Percentiles rank a stretch among this genome's conserved stretches.
Conservation (phyloP, 2,888 invertebrate species). For the Eretmocerus hayati region DNA sequence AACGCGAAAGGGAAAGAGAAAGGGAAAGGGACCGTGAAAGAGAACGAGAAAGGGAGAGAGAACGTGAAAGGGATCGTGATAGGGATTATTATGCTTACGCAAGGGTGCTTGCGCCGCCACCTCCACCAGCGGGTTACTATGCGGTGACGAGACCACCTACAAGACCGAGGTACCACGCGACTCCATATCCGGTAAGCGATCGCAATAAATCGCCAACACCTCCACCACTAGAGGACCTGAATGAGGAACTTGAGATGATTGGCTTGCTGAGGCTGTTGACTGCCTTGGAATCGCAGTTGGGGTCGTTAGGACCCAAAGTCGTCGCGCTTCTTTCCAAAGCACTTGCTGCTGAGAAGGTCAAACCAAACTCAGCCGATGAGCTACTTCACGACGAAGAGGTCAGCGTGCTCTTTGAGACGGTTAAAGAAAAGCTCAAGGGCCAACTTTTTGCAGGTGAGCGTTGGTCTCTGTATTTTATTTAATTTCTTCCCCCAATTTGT, state of each 20-base stretch:
- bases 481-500: neutral
- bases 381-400: conserved; percentile 66
- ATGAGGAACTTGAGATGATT: conserved; percentile 43
- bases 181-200: conserved; percentile 42
- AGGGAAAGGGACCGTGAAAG: conserved; percentile 9
- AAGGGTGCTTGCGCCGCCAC: conserved; percentile 1
- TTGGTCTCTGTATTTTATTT: neutral
- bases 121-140: neutral
- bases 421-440: conserved; percentile 79
- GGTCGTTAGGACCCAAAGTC: conserved; percentile 76
- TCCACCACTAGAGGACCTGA: conserved; percentile 32
- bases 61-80: conserved; percentile 16
- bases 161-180: conserved; percentile 26
- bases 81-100: conserved; percentile 7
- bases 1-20: no score
- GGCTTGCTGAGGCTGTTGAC: conserved; percentile 64
- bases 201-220: conserved; percentile 33
- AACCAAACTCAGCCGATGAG: conserved; percentile 67
- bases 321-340: conserved; percentile 71
- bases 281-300: conserved; percentile 74
- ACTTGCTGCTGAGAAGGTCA: conserved; percentile 67
- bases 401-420: conserved; percentile 73
- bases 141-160: conserved; percentile 14
- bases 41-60: conserved; percentile 9
- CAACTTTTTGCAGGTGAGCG: conserved; percentile 64